phyloP scores from a whole-genome alignment of 2,113 vertebrate genomes.

The Dolichallabes microphthalmus region DNA sequence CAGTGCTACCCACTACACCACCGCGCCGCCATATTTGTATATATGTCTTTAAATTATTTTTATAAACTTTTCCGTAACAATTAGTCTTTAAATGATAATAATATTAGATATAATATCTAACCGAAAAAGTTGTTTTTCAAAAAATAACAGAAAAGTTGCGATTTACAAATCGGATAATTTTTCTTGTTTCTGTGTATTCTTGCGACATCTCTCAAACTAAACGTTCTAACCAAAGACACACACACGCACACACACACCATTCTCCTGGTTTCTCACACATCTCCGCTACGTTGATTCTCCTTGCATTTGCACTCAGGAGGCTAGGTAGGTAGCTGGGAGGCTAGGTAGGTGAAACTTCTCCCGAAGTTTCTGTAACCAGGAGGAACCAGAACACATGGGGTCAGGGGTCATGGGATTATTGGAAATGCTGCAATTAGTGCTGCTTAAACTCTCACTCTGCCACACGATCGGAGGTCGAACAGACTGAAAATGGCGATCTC shows the following conservation, averaged over 20 bases:
- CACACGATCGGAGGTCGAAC: conserved; percentile 44
- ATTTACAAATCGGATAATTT: background rate
- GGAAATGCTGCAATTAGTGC: conserved; percentile 57
- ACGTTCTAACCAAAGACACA: background rate
- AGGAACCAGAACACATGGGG: conserved; percentile 45
- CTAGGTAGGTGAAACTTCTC: background rate
- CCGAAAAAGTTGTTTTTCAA: background rate
- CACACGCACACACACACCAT: background rate
- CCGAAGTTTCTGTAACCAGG: background rate
- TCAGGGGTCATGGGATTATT: conserved; percentile 63
- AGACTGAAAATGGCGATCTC: conserved; percentile 41
- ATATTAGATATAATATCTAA: too few species aligned
- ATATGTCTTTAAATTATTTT: background rate
- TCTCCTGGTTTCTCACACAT: background rate
- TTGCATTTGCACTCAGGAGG: background rate
- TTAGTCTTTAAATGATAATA: too few species aligned
- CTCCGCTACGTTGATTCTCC: background rate
- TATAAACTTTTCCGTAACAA: background rate
- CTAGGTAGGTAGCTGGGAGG: too few species aligned
- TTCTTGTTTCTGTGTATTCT: background rate
- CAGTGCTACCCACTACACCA: too few species aligned
- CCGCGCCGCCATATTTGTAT: too few species aligned
- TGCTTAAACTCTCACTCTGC: conserved; percentile 35
- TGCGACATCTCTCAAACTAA: background rate
- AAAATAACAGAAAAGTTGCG: background rate